phyloP scores from a whole-genome alignment of 2,113 vertebrate genomes.

The Hiodon tergisus region DNA sequence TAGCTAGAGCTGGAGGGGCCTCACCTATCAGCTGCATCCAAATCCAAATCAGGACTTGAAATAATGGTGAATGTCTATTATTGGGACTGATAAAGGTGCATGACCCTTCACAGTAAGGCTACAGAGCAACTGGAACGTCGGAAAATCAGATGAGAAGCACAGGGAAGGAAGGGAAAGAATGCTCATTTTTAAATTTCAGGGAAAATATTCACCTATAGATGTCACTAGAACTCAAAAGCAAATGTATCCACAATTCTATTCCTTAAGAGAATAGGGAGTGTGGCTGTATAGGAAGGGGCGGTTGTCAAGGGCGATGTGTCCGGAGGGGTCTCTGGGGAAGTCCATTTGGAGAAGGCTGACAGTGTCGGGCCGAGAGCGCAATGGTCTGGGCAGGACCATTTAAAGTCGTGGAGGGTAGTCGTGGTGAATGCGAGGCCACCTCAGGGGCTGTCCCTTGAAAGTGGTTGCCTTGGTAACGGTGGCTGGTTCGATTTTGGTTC shows the following conservation, averaged over 20 bases:
- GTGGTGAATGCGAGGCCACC: slow-evolving; percentile 33
- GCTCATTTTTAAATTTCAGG: slow-evolving; percentile 33
- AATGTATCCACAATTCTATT: slow-evolving; percentile 46
- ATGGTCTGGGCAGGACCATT: slow-evolving; percentile 42
- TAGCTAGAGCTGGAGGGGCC: not conserved
- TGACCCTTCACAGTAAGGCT: not conserved
- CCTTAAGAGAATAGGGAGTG: slow-evolving; percentile 46
- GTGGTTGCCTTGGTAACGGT: slow-evolving; percentile 47
- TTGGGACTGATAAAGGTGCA: too few relatives aligned
- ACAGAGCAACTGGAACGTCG: not conserved
- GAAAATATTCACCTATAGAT: slow-evolving; percentile 29
- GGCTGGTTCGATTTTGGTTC: slow-evolving; percentile 51
- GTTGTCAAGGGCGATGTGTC: slow-evolving; percentile 60
- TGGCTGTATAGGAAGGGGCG: slow-evolving; percentile 38
- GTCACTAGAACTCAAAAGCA: slow-evolving; percentile 49
- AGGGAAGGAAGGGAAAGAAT: not conserved
- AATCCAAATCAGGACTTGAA: not conserved
- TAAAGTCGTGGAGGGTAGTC: slow-evolving; percentile 40
- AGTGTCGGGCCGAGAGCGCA: slow-evolving; percentile 41
- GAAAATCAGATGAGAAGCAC: not conserved
- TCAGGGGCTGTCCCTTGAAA: slow-evolving; percentile 22
- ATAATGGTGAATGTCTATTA: not conserved
- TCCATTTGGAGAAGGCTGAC: slow-evolving; percentile 54
- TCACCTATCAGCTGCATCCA: not conserved
- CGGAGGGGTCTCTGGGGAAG: slow-evolving; percentile 79